Conservation (phyloP, 2,888 invertebrate species). For the Phengaris alcon region DNA sequence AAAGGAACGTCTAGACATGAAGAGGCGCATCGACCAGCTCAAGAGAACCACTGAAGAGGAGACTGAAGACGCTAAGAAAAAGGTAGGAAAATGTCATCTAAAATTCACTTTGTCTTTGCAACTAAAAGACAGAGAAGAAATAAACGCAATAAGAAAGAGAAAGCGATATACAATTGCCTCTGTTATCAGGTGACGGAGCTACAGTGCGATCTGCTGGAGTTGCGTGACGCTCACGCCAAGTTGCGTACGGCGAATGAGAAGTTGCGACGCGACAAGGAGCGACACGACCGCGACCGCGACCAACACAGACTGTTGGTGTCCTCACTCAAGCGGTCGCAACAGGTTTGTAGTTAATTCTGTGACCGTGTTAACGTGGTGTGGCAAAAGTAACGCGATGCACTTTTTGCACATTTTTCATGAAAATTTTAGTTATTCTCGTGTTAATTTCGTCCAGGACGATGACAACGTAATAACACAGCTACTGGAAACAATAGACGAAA, state of each 20-base stretch:
- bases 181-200: constrained; percentile 80
- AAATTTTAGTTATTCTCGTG: not conserved
- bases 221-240: constrained; percentile 95
- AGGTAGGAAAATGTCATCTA: constrained; percentile 70
- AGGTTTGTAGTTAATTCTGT: constrained; percentile 51
- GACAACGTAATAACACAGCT: constrained; percentile 85
- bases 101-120: not conserved
- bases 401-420: too few relatives aligned
- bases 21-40: constrained; percentile 90
- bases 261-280: constrained; percentile 90
- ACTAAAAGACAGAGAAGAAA: not conserved
- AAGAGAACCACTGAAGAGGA: constrained; percentile 93
- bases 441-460: constrained; percentile 78
- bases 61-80: constrained; percentile 91
- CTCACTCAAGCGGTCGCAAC: constrained; percentile 73
- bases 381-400: too few relatives aligned
- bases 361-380: too few relatives aligned
- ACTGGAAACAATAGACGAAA: constrained; percentile 88
- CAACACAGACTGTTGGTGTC: constrained; percentile 72
- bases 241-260: constrained; percentile 94
- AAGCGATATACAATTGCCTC: not conserved
- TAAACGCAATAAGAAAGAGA: too few relatives aligned
- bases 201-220: constrained; percentile 91
- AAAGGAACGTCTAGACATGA: constrained; percentile 91
- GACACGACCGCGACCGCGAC: constrained; percentile 89